These are phyloP conservation scores for Chlorospingus semifuscus DNA, from an alignment of 2,797 vertebrate species.

Conservation along the genomic window DNA sequence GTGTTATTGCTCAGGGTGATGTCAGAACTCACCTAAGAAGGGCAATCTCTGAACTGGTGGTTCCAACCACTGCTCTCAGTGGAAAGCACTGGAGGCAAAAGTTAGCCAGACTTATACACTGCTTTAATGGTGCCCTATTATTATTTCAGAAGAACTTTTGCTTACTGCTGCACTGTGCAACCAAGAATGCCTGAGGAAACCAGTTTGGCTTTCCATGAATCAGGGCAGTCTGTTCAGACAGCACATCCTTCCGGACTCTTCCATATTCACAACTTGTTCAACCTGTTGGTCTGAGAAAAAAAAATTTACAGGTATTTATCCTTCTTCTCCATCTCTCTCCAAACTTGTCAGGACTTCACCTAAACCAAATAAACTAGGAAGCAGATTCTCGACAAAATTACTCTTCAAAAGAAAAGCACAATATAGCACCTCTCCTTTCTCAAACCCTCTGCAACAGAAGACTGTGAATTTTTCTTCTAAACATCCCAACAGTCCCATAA, in stretches of 20 bases:
- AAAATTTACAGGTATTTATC: background rate
- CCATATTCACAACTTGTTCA: background rate
- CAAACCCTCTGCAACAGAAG: background rate
- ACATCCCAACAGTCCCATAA: background rate
- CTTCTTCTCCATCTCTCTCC: background rate
- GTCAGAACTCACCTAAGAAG: background rate
- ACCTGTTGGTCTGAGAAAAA: background rate
- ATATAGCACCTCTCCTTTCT: background rate
- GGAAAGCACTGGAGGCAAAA: background rate
- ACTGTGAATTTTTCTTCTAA: background rate
- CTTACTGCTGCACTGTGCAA: background rate
- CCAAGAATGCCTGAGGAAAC: fast-evolving
- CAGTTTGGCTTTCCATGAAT: fast-evolving
- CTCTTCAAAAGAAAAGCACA: background rate
- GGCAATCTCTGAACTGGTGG: background rate
- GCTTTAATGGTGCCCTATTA: background rate
- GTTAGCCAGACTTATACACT: background rate
- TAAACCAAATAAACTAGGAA: background rate
- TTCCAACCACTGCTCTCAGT: background rate
- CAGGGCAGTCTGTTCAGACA: background rate
- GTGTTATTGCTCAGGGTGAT: background rate
- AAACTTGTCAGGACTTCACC: background rate
- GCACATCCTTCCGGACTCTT: fast-evolving
- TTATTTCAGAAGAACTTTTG: background rate
- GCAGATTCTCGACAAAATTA: background rate